These are phyloP conservation scores for Dinomys branickii DNA, from an alignment of 2,113 vertebrate genomes.

Conservation along the genomic window DNA sequence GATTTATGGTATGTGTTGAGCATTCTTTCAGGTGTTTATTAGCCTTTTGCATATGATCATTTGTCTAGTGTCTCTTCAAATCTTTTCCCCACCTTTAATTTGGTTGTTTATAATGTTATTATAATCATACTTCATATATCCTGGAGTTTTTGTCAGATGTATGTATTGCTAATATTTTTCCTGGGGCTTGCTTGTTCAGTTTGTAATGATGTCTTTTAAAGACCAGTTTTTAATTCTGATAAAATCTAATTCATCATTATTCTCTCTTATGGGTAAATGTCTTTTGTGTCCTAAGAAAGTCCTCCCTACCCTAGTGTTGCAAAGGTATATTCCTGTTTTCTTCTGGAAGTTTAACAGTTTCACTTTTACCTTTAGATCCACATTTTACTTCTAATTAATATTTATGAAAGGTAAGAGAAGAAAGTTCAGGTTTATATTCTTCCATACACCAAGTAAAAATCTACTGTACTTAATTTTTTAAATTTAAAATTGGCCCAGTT, in stretches of 20 bases:
- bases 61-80: background rate
- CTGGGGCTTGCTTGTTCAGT: conserved; percentile 21
- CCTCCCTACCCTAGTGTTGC: background rate
- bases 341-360: conserved; percentile 5
- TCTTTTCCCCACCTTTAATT: conserved; percentile 37
- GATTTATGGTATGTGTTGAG: background rate
- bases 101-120: background rate
- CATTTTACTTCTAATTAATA: conserved; percentile 28
- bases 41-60: background rate
- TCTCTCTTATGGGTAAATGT: conserved; percentile 19
- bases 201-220: conserved; percentile 22
- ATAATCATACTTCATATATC: background rate
- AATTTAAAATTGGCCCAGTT: conserved; percentile 38
- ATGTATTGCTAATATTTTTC: conserved; percentile 18
- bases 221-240: conserved; percentile 51
- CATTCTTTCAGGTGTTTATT: background rate
- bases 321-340: background rate
- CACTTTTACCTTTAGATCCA: conserved; percentile 6
- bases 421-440: conserved; percentile 40
- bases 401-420: conserved; percentile 16
- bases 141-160: background rate
- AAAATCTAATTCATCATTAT: conserved; percentile 3
- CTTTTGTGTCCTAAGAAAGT: conserved; percentile 33
- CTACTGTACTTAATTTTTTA: conserved; percentile 41
- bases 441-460: conserved; percentile 32